Evolutionary conservation across 2,888 invertebrate species (phyloP).

Genomic region (Sisyra terminalis): DNA sequence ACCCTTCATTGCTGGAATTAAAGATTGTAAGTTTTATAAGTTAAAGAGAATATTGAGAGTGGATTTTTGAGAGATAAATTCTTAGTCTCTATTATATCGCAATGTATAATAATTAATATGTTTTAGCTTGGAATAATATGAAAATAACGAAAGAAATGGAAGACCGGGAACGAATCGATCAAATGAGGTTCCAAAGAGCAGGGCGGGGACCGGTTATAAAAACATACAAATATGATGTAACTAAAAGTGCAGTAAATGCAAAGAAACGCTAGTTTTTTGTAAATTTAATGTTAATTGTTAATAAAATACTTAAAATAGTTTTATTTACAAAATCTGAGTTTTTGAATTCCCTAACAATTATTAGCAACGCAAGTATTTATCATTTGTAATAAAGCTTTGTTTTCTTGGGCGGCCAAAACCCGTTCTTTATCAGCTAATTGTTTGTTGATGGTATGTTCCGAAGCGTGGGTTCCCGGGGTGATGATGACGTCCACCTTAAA

Average conservation of each 20-base stretch:
- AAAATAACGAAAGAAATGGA: conserved; percentile 62
- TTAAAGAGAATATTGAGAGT: no score
- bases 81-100: no score
- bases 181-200: conserved; percentile 62
- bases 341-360: no score
- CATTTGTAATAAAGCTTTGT: conserved; percentile 74
- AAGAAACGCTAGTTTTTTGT: conserved; percentile 27
- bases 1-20: conserved; percentile 61
- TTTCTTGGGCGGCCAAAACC: conserved; percentile 94
- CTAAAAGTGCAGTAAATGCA: conserved; percentile 38
- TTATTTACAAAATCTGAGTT: no score
- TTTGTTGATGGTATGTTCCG: conserved; percentile 89
- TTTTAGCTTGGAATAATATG: conserved; percentile 63
- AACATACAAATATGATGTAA: conserved; percentile 77
- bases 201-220: conserved; percentile 76
- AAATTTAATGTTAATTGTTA: background rate
- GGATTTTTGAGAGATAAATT: no score
- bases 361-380: conserved; percentile 28
- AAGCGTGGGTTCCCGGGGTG: conserved; percentile 81
- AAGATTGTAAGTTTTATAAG: conserved; percentile 46
- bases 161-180: conserved; percentile 59
- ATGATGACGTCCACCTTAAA: conserved; percentile 81
- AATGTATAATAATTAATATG: conserved; percentile 10
- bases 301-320: background rate
- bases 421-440: conserved; percentile 96